A percentile compares a stretch with the other conserved stretches of the same genome.
Conservation (phyloP, 1,140 invertebrate genomes). For the Chlorops oryzae region DNA sequence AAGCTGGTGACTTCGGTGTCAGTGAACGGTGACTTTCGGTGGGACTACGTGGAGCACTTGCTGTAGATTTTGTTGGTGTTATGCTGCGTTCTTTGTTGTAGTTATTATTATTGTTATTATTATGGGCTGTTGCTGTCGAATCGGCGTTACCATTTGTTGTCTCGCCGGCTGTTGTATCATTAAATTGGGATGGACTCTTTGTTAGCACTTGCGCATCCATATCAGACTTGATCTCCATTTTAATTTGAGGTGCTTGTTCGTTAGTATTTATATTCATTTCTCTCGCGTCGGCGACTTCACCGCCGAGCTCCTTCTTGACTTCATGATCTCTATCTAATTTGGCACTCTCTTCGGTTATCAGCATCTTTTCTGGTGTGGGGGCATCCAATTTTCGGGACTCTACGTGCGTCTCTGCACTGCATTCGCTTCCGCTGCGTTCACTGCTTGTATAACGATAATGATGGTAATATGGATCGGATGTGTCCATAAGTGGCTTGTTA, state of each 20-base stretch:
- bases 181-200: no score
- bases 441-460: constrained; percentile 59
- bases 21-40: constrained; percentile 61
- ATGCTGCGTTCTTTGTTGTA: constrained; percentile 24
- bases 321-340: constrained; percentile 11
- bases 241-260: constrained; percentile 18
- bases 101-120: constrained; percentile 26
- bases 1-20: constrained; percentile 63
- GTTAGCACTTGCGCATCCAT: constrained; percentile 5
- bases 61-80: constrained; percentile 27
- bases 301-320: constrained; percentile 32
- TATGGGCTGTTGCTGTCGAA: constrained; percentile 25
- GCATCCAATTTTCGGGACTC: constrained; percentile 66
- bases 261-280: neutral
- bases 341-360: neutral
- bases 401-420: constrained; percentile 75
- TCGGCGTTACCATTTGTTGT: constrained; percentile 24
- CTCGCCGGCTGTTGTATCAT: neutral
- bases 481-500: constrained; percentile 83
- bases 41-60: constrained; percentile 43
- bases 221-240: constrained; percentile 18
- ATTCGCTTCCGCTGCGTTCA: constrained; percentile 79
- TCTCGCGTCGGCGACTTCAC: constrained; percentile 20
- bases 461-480: constrained; percentile 66
- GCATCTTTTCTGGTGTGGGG: constrained; percentile 64